These are phyloP conservation scores for Leptopterna dolabrata DNA, from an alignment of 2,888 invertebrate genomes.

Conservation along the genomic window DNA sequence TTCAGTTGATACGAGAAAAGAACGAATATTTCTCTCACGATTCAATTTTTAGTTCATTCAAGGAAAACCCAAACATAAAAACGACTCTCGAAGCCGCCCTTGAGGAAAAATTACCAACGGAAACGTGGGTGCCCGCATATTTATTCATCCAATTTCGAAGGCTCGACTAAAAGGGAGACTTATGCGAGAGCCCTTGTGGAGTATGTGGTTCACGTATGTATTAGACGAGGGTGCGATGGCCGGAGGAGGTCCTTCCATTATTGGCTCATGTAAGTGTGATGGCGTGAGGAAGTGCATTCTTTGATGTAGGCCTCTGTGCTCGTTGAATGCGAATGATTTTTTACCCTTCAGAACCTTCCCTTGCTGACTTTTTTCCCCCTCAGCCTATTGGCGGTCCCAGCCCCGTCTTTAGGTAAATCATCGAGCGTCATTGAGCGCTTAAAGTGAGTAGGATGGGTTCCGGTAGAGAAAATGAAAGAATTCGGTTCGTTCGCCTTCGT, in stretches of 20 bases:
- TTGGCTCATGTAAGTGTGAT: constrained; percentile 51
- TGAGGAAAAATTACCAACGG: background rate
- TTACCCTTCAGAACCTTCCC: constrained; percentile 12
- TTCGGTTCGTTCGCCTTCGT: background rate
- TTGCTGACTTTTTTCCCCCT: background rate
- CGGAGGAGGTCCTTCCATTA: constrained; percentile 37
- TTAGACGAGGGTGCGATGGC: constrained; percentile 4
- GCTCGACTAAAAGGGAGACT: constrained; percentile 33
- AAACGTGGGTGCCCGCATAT: constrained; percentile 10
- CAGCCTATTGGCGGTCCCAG: background rate
- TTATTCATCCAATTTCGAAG: constrained; percentile 31
- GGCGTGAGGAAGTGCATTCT: constrained; percentile 52
- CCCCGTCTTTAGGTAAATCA: constrained; percentile 36
- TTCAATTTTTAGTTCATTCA: no score
- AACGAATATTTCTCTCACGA: no score
- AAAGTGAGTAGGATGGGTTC: background rate
- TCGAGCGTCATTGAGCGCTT: constrained; percentile 17
- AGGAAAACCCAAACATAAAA: background rate
- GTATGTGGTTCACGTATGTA: constrained; percentile 49
- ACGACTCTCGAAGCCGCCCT: background rate
- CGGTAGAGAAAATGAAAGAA: constrained; percentile 41
- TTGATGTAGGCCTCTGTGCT: constrained; percentile 45
- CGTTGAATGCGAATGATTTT: constrained; percentile 49
- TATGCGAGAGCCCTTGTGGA: background rate
- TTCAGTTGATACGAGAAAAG: no score